Percentiles rank a stretch among this genome's conserved stretches.
These are phyloP conservation scores for Sphenopsis melanotis DNA, from an alignment of 2,797 vertebrate species.

Conservation along the genomic window DNA sequence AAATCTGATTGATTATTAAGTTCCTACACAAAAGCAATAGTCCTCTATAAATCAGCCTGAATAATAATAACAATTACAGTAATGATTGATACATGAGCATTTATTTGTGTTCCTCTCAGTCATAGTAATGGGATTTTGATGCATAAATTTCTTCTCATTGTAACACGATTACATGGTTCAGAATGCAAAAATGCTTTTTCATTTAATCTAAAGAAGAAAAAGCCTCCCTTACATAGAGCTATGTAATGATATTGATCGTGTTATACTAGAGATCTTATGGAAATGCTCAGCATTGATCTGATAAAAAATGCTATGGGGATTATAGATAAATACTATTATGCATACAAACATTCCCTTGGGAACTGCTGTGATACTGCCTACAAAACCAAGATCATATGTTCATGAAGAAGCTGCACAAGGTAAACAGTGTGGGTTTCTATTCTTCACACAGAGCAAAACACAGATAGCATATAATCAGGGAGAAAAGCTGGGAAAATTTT, in stretches of 20 bases:
- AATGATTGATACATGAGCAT: slow-evolving; percentile 29
- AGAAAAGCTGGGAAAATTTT: not conserved
- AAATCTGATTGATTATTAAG: slow-evolving; percentile 6
- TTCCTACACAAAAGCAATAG: slow-evolving; percentile 5
- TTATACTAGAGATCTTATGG: not conserved
- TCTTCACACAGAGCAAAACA: not conserved
- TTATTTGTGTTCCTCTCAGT: slow-evolving; percentile 23
- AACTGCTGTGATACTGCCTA: slow-evolving; percentile 1
- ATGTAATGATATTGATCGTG: not conserved
- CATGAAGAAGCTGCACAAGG: not conserved
- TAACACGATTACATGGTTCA: not conserved
- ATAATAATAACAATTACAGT: slow-evolving; percentile 30
- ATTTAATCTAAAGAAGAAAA: not conserved
- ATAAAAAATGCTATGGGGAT: slow-evolving; percentile 3
- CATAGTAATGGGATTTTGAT: slow-evolving; percentile 18
- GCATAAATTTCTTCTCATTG: not conserved
- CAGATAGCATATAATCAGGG: not conserved
- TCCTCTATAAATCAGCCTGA: slow-evolving; percentile 9
- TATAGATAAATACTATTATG: slow-evolving; percentile 23
- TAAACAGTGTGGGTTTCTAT: slow-evolving; percentile 11
- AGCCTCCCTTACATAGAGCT: not conserved
- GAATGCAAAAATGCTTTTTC: slow-evolving; percentile 4
- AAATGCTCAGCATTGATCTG: slow-evolving; percentile 11
- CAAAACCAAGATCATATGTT: not conserved
- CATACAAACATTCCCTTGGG: slow-evolving; percentile 35